A percentile compares a stretch with the other conserved stretches of the same genome.
phyloP scores from a whole-genome alignment of 2,888 invertebrate genomes.

The Oligia latruncula region DNA sequence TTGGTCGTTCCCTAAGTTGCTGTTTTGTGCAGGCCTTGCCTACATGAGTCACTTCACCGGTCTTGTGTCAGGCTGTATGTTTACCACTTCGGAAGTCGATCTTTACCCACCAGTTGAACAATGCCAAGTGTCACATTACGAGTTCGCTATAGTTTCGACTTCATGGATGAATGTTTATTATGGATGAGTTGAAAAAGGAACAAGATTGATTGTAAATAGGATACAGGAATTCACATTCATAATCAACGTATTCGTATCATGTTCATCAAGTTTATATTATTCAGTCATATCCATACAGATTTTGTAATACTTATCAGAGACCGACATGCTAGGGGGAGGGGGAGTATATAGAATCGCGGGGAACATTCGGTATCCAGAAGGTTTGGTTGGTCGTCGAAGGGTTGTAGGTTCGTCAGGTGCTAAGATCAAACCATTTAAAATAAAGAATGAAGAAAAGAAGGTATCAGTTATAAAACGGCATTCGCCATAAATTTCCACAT shows the following conservation, averaged over 20 bases:
- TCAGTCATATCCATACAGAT: constrained; percentile 41
- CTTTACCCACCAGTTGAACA: constrained; percentile 19
- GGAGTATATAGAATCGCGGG: not conserved
- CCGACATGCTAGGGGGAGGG: not conserved
- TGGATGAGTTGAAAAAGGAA: constrained; percentile 45
- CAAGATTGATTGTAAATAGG: constrained; percentile 46
- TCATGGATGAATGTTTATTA: constrained; percentile 47
- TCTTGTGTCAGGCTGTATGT: constrained; percentile 9
- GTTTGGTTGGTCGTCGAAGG: not conserved
- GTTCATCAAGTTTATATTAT: constrained; percentile 19
- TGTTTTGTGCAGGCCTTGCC: not conserved
- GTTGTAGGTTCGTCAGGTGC: not conserved
- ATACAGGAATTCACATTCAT: constrained; percentile 1
- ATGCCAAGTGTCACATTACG: constrained; percentile 23
- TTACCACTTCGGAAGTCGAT: constrained; percentile 27
- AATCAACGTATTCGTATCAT: not conserved
- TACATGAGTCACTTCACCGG: not conserved
- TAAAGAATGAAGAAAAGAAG: not conserved
- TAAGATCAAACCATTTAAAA: not conserved
- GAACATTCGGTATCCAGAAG: not conserved
- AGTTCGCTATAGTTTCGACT: constrained; percentile 26
- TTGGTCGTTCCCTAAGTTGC: constrained; percentile 27
- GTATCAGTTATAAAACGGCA: not conserved
- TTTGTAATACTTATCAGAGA: constrained; percentile 17
- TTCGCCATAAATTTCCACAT: not conserved